Evolutionary conservation across 2,113 vertebrate genomes (phyloP).

Genomic region (Ochotona curzoniae): DNA sequence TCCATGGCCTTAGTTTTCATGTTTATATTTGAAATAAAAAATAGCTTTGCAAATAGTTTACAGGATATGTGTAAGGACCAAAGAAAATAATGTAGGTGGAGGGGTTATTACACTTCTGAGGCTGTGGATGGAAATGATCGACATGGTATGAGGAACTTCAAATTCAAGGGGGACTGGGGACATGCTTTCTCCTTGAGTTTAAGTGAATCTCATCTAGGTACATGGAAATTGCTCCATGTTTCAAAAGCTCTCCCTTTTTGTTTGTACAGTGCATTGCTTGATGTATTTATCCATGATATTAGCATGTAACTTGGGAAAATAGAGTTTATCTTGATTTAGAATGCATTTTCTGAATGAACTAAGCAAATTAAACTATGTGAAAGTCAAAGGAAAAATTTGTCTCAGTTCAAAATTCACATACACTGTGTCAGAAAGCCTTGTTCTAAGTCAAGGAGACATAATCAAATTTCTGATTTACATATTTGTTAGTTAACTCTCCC

Average conservation of each 20-base stretch:
- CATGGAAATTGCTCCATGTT: conserved; percentile 11
- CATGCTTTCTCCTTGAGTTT: background rate
- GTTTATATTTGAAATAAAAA: conserved; percentile 6
- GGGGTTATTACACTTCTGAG: background rate
- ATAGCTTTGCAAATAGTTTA: background rate
- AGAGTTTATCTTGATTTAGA: background rate
- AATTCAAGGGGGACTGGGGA: background rate
- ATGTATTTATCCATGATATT: background rate
- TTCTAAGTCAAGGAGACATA: conserved; percentile 24
- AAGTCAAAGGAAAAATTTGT: conserved; percentile 3
- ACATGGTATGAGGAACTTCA: background rate
- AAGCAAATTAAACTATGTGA: background rate
- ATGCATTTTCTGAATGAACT: conserved; percentile 28
- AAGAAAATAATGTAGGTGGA: background rate
- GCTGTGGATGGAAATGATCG: background rate
- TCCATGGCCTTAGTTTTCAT: background rate
- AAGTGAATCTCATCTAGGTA: background rate
- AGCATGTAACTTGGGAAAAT: conserved; percentile 22
- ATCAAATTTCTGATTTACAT: conserved; percentile 25
- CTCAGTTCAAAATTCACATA: background rate
- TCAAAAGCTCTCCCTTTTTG: background rate
- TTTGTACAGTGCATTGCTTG: background rate
- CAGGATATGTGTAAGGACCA: background rate
- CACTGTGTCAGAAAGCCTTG: background rate
- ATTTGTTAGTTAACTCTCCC: conserved; percentile 17